Evolutionary conservation across 2,888 invertebrate species (phyloP).

Genomic region (Scaptomyza polygonia): DNA sequence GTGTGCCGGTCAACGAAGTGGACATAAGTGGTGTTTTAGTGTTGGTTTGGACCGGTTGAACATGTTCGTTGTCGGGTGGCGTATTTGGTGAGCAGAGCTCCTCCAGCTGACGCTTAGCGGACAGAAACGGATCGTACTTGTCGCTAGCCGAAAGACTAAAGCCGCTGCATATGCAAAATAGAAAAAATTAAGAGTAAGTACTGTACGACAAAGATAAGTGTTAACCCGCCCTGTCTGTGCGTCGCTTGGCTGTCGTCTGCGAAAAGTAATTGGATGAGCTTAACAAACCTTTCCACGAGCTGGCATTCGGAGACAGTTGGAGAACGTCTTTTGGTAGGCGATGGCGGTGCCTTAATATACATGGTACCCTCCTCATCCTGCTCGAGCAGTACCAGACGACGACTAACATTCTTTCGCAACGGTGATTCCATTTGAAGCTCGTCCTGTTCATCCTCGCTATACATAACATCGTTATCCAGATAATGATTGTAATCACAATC

Average conservation of each 20-base stretch:
- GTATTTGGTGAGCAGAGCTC: constrained; percentile 89
- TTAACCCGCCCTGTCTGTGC: constrained; percentile 39
- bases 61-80: constrained; percentile 72
- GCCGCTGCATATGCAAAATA: constrained; percentile 35
- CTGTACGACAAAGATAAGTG: background rate
- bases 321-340: constrained; percentile 18
- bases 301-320: constrained; percentile 5
- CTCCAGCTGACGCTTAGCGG: constrained; percentile 92
- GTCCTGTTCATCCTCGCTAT: constrained; percentile 5
- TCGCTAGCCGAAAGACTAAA: constrained; percentile 76
- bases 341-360: constrained; percentile 63
- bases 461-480: background rate
- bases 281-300: constrained; percentile 72
- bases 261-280: background rate
- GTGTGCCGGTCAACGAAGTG: constrained; percentile 65
- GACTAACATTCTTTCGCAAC: constrained; percentile 25
- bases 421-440: constrained; percentile 5
- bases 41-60: constrained; percentile 10
- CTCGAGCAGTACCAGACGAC: constrained; percentile 55
- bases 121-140: constrained; percentile 90
- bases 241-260: constrained; percentile 62
- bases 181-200: background rate
- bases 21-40: constrained; percentile 59
- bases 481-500: constrained; percentile 23
- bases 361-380: constrained; percentile 59